These are phyloP conservation scores for Babyrousa celebensis DNA, from an alignment of 2,797 vertebrate genomes.

Conservation along the genomic window DNA sequence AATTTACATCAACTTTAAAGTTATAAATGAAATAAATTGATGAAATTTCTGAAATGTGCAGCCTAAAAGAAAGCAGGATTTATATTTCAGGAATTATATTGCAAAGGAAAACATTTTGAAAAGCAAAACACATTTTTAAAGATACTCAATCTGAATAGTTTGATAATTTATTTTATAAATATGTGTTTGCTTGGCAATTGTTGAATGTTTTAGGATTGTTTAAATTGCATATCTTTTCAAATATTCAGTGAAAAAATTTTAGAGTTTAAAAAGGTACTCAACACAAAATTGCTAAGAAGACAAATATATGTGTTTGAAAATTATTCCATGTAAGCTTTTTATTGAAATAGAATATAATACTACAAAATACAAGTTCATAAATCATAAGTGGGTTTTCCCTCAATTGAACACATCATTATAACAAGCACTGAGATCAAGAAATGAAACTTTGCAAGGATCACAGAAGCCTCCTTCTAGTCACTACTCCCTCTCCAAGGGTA, in stretches of 20 bases:
- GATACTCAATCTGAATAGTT: background rate
- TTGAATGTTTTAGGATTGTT: slow-evolving; percentile 1
- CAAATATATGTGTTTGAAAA: background rate
- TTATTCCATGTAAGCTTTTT: background rate
- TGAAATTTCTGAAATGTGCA: slow-evolving; percentile 28
- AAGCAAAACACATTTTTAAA: background rate
- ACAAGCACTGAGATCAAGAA: background rate
- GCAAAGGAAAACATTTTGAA: background rate
- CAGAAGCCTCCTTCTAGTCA: background rate
- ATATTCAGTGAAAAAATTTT: background rate
- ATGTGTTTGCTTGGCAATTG: background rate
- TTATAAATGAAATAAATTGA: background rate
- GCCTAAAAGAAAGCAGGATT: background rate
- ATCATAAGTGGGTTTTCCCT: background rate
- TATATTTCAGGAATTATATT: background rate
- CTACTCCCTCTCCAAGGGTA: background rate
- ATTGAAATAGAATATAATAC: background rate
- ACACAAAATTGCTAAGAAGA: background rate
- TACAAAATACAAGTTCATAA: background rate
- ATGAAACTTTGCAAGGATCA: background rate
- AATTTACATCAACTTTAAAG: background rate
- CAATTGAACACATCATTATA: background rate
- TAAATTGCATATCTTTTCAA: background rate
- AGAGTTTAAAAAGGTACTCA: background rate
- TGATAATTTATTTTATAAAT: background rate